These are phyloP conservation scores for Poicephalus gulielmi DNA, from an alignment of 2,113 vertebrate genomes.

Conservation along the genomic window DNA sequence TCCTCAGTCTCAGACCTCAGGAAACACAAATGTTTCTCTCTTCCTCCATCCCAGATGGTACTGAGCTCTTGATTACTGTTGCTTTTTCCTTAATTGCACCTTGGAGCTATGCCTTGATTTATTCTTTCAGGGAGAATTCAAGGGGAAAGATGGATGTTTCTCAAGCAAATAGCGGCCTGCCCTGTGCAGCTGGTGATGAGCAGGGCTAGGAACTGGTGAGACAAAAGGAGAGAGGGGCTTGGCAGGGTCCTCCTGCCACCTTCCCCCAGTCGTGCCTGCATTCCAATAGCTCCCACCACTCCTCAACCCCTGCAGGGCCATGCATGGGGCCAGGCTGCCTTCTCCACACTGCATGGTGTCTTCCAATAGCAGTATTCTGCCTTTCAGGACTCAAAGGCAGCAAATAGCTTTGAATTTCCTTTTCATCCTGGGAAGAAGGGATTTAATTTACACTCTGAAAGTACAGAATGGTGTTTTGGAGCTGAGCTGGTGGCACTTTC, in stretches of 20 bases:
- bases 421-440: background rate
- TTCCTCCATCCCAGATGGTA: background rate
- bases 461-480: background rate
- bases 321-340: rapidly evolving
- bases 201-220: background rate
- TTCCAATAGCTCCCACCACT: background rate
- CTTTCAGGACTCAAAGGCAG: background rate
- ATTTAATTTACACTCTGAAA: background rate
- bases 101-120: background rate
- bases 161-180: background rate
- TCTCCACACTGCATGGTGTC: background rate
- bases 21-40: background rate
- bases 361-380: background rate
- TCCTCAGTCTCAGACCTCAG: background rate
- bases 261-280: background rate
- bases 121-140: background rate
- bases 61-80: background rate
- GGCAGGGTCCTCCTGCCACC: background rate
- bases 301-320: background rate
- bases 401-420: background rate
- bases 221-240: background rate
- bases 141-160: background rate
- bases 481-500: background rate
- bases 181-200: rapidly evolving
- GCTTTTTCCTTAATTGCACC: background rate